Evolutionary conservation across 2,113 vertebrate genomes (phyloP).

Genomic region (Microcebus griseorufus): DNA sequence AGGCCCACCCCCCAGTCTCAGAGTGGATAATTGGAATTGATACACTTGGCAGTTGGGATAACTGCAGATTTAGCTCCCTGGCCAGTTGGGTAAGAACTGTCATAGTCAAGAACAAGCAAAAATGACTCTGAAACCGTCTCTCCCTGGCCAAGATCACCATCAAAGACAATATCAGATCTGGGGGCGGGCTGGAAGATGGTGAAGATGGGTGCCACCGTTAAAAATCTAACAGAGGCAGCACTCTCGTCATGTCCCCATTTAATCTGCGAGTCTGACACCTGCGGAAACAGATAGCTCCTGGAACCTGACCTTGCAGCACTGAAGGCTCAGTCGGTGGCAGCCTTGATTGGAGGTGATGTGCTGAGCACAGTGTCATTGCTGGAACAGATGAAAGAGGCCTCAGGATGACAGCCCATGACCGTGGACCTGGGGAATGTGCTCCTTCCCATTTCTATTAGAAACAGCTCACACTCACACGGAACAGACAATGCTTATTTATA

Average conservation of each 20-base stretch:
- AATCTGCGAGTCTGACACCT: not conserved
- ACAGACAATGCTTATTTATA: not conserved
- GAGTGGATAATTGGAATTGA: not conserved
- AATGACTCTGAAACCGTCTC: not conserved
- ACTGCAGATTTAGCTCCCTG: not conserved
- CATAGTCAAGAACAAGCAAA: not conserved
- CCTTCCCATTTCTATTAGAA: not conserved
- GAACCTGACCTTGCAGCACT: not conserved
- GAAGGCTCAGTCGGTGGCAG: not conserved
- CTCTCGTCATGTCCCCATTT: not conserved
- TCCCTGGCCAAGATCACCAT: not conserved
- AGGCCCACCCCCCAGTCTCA: not conserved
- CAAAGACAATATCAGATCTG: not conserved
- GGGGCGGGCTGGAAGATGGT: fast-evolving
- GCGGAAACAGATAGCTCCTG: not conserved
- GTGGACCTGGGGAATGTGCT: not conserved
- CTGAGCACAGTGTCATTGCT: not conserved
- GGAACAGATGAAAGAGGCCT: not conserved
- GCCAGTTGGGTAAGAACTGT: not conserved
- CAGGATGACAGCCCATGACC: fast-evolving
- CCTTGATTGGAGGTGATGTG: not conserved
- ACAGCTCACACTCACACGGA: not conserved
- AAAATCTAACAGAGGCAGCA: not conserved
- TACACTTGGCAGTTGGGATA: not conserved
- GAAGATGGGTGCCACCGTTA: no score